These are phyloP conservation scores for Pica pica DNA, from an alignment of 2,113 vertebrate species.

Conservation along the genomic window DNA sequence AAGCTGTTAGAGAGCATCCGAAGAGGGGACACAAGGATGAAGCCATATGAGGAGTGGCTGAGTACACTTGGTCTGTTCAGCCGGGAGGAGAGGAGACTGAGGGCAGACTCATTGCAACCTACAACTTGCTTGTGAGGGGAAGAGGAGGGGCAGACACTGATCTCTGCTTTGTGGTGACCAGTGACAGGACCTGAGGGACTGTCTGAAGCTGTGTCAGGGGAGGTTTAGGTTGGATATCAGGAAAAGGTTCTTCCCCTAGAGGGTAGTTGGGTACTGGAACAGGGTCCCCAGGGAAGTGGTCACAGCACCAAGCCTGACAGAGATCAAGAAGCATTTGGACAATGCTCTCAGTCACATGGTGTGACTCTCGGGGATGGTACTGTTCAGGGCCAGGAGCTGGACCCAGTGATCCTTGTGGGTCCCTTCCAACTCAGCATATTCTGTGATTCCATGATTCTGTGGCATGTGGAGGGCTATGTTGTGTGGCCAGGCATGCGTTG, in stretches of 20 bases:
- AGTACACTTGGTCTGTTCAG: background rate
- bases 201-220: background rate
- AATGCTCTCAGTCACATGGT: background rate
- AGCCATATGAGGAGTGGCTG: background rate
- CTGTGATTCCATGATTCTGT: background rate
- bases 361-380: background rate
- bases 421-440: background rate
- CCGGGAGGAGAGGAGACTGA: background rate
- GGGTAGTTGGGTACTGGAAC: background rate
- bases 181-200: background rate
- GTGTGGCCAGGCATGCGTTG: background rate
- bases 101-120: background rate
- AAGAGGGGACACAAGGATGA: background rate
- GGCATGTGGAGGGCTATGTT: background rate
- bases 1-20: too few species aligned
- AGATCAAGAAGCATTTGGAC: background rate
- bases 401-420: background rate
- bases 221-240: background rate
- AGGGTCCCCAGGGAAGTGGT: background rate
- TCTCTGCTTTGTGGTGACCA: background rate
- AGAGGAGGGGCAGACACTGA: background rate
- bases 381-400: background rate
- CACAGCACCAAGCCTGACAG: background rate
- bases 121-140: background rate
- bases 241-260: background rate